Percentiles rank a stretch among this genome's conserved stretches.
Conservation (phyloP, 2,113 vertebrate species). For the Nansenia antarctica region DNA sequence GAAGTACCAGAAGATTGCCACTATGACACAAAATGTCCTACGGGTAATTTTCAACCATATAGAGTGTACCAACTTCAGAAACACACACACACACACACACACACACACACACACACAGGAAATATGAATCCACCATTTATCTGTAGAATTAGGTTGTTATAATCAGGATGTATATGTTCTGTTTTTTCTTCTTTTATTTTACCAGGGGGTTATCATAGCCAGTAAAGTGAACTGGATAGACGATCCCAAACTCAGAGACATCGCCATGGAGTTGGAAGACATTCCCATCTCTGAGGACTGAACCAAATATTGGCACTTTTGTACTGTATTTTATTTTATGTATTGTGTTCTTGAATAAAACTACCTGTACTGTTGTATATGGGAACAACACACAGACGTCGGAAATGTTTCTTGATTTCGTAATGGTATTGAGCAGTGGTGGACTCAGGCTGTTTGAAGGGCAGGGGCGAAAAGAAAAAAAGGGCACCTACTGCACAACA, state of each 20-base stretch:
- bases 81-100: no score
- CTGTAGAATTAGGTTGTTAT: no score
- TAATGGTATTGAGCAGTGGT: no score
- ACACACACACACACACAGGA: no score
- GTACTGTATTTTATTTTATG: background rate
- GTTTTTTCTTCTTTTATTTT: constrained; percentile 17
- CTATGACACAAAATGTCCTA: constrained; percentile 74
- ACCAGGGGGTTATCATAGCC: constrained; percentile 73
- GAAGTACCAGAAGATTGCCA: constrained; percentile 69
- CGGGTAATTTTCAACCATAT: constrained; percentile 55
- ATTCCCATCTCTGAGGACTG: constrained; percentile 59
- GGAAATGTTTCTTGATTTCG: no score
- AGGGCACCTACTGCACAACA: no score
- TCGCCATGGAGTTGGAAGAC: constrained; percentile 71
- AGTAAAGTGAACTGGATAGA: constrained; percentile 76
- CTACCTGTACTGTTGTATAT: no score
- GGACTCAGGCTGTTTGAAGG: no score
- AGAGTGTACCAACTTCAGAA: no score
- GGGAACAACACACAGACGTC: no score
- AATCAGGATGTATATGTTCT: background rate
- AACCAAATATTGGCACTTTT: background rate
- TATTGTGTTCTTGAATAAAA: background rate
- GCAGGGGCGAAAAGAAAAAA: no score
- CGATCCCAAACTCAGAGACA: constrained; percentile 70
- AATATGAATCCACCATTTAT: no score